Conservation (phyloP, 2,888 invertebrate genomes). For the Drosophila yooni region DNA sequence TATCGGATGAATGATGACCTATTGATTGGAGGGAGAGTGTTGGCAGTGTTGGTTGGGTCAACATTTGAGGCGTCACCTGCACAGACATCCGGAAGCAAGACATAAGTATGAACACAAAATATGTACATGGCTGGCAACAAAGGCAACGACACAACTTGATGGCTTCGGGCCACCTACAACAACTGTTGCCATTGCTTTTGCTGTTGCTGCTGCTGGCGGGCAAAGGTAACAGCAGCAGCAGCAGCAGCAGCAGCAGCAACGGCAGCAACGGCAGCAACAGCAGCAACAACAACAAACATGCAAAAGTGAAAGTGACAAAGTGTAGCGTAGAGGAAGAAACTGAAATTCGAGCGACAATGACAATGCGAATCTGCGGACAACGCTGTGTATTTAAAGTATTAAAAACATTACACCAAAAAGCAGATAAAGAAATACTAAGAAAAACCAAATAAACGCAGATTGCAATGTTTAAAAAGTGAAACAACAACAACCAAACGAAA, state of each 20-base stretch:
- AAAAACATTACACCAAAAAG: constrained; percentile 56
- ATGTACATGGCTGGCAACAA: constrained; percentile 55
- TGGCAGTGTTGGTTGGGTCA: constrained; percentile 32
- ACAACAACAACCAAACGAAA: constrained; percentile 47
- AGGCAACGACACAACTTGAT: constrained; percentile 53
- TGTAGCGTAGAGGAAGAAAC: constrained; percentile 63
- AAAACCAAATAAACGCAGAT: constrained; percentile 43
- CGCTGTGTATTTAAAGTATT: constrained; percentile 71
- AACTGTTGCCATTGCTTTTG: constrained; percentile 20
- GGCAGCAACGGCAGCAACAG: neutral
- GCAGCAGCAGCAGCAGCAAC: constrained; percentile 1
- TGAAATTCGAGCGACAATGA: constrained; percentile 70
- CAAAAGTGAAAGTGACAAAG: constrained; percentile 76
- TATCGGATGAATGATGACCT: constrained; percentile 22
- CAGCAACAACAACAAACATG: constrained; percentile 21
- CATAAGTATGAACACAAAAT: constrained; percentile 44
- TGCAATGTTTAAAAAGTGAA: constrained; percentile 46
- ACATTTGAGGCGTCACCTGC: constrained; percentile 54
- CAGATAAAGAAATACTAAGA: constrained; percentile 24
- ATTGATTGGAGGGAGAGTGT: constrained; percentile 31
- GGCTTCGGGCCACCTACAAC: constrained; percentile 58
- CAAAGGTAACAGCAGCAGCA: constrained; percentile 46
- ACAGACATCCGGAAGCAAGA: constrained; percentile 49
- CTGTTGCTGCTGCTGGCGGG: constrained; percentile 15
- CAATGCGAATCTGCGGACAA: constrained; percentile 65